phyloP scores from a whole-genome alignment of 2,888 invertebrate genomes.

The Norana najaformis region DNA sequence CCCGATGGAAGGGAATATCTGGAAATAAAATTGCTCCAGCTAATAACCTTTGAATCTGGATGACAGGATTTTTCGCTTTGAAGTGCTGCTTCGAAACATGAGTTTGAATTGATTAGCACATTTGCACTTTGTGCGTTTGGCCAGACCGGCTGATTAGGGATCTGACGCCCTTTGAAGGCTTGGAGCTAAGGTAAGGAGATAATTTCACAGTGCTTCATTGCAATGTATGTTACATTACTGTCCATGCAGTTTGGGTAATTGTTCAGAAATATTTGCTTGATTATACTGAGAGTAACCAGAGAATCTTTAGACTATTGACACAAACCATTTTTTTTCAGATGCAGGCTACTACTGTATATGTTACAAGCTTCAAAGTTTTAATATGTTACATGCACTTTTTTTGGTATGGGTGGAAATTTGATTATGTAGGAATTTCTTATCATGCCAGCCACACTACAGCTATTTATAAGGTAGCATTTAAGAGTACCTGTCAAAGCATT shows the following conservation, averaged over 20 bases:
- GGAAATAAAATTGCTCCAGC: background rate
- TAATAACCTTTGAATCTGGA: background rate
- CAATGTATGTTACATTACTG: background rate
- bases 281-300: background rate
- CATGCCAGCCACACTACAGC: background rate
- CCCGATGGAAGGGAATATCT: background rate
- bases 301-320: too few relatives aligned
- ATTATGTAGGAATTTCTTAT: background rate
- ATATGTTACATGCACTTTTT: background rate
- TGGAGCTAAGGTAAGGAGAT: background rate
- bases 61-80: background rate
- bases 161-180: background rate
- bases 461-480: constrained; percentile 1
- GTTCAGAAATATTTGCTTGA: background rate
- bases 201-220: background rate
- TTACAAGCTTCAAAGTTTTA: background rate
- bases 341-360: background rate
- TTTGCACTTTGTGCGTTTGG: background rate
- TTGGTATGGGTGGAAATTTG: background rate
- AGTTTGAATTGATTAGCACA: background rate
- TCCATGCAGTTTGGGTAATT: background rate
- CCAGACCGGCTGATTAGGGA: background rate
- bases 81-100: background rate
- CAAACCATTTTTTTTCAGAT: background rate
- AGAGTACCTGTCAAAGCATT: constrained; percentile 13